These are phyloP conservation scores for Tenthredo scrophulariae DNA, from an alignment of 2,888 invertebrate species.

Conservation along the genomic window DNA sequence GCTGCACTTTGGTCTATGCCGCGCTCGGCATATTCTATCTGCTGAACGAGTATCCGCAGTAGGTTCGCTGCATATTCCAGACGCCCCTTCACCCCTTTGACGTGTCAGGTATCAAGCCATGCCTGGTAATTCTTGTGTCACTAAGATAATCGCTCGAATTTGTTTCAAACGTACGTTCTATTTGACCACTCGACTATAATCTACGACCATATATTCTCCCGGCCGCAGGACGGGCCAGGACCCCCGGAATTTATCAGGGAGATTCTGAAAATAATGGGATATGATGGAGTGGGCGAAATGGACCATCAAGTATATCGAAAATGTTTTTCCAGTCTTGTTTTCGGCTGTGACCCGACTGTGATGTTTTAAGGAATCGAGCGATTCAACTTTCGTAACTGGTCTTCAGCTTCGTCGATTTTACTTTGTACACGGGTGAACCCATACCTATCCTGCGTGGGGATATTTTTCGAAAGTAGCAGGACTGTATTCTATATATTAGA, in stretches of 20 bases:
- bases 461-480: neutral
- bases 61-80: neutral
- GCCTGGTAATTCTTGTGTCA: slow-evolving; percentile 7
- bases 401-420: neutral
- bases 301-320: neutral
- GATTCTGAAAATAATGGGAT: neutral
- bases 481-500: neutral
- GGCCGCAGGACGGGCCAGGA: too few species aligned
- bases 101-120: neutral
- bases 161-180: slow-evolving; percentile 11
- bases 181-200: slow-evolving; percentile 13
- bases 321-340: neutral
- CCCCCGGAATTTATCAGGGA: neutral
- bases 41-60: neutral
- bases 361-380: neutral
- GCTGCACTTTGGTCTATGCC: neutral
- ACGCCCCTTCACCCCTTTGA: neutral
- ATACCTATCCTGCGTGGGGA: neutral
- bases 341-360: neutral
- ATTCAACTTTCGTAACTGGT: neutral
- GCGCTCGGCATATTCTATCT: slow-evolving; percentile 4
- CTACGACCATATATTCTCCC: neutral
- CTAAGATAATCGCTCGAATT: slow-evolving; percentile 18
- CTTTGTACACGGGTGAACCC: neutral
- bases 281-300: neutral